Base-by-base conservation (phyloP, 2,113 vertebrate genomes). In the Mormyrus iriodes region DNA sequence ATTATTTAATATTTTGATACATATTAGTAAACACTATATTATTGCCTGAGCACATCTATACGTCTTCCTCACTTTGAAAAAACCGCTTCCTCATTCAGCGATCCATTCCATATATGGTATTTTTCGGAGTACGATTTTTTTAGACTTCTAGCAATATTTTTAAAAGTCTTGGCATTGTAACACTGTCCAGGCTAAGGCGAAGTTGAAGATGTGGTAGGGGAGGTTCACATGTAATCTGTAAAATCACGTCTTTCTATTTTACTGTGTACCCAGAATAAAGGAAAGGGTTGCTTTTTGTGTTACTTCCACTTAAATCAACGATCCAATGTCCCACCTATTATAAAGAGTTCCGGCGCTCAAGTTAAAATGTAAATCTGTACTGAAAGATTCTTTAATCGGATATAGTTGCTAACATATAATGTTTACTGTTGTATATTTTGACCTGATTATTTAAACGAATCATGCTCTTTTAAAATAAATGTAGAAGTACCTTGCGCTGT, bases 31-130 rank as follows among this genome's bases (percentile, higher is more conserved):
- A 13, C 12, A 73, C 31, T 73, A 17, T 73, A 27, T 1, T n/a
- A n/a, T 83, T 46, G 79, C 48, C 10, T 31, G 82, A 44, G 44
- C 82, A 12, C 21, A 49, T 27, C 0, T 27, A 58, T 27, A 24
- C 53, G 92, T 97, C 97, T 97, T 97, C 97, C 97, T 97, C 10
- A 13, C 69, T 82, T 83, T 82, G 49, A 52, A 49, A 79, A 83
- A 96, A 93, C 93, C 96, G 96, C 97, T 99, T 99, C 98, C 98
- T 97, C 96, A 96, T 97, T 97, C 96, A 93, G 93, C 92, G 94
- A 95, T 97, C 96, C 94, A 96, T 95, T 96, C 98, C 97, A 97
- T 99, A 99, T 98, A 98, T 97, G 98, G 98, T 95, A 93, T 93
- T 97, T 91, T 95, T 93, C 90, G 51, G 90, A 82, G 91, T 90